phyloP scores from a whole-genome alignment of 2,113 vertebrate genomes.

The Alethe diademata region DNA sequence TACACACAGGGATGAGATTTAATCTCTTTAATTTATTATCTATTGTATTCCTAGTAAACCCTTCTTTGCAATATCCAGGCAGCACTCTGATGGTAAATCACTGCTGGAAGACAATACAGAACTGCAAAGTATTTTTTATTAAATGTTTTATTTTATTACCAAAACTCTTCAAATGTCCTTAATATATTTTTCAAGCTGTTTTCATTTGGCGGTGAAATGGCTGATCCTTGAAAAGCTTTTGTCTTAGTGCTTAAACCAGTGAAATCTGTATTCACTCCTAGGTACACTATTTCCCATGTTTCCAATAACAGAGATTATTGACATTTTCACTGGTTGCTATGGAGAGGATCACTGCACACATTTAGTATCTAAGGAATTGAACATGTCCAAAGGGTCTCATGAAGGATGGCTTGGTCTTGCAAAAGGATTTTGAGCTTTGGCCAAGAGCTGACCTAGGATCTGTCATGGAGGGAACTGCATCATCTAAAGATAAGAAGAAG shows the following conservation, averaged over 20 bases:
- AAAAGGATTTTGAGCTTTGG: neutral
- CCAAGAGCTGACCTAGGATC: neutral
- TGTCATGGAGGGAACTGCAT: neutral
- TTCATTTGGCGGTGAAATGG: neutral
- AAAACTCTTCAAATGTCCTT: constrained; percentile 10
- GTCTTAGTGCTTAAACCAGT: neutral
- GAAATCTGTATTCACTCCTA: neutral
- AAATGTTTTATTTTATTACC: constrained; percentile 39
- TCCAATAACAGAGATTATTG: neutral
- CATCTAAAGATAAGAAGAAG: neutral
- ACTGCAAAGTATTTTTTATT: constrained; percentile 15
- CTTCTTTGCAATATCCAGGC: neutral
- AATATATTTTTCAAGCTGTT: constrained; percentile 31
- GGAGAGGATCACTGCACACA: neutral
- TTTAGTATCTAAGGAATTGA: neutral
- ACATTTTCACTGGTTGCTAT: neutral
- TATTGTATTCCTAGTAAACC: constrained; percentile 36
- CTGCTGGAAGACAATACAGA: neutral
- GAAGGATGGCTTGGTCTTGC: neutral
- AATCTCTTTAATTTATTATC: constrained; percentile 49
- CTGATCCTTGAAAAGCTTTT: constrained; percentile 15
- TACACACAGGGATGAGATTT: neutral
- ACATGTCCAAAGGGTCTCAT: neutral
- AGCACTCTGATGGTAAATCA: neutral
- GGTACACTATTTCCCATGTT: neutral